Evolutionary conservation across 2,888 invertebrate species (phyloP), one percentile per base, ranked within the genome.

Genomic region (Limnephilus lunatus): DNA sequence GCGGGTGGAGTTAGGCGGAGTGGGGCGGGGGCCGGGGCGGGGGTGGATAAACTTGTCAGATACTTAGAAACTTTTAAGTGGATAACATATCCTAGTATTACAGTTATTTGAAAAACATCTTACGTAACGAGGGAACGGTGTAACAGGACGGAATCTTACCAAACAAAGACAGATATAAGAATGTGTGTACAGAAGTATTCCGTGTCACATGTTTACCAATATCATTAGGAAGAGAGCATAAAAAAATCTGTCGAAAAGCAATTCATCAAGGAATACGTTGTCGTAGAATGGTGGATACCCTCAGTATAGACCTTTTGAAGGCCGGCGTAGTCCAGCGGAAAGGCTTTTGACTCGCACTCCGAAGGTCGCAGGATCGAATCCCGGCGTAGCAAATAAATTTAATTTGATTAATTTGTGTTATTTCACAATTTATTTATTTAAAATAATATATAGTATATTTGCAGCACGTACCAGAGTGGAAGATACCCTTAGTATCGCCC

Each of bases 51-150:
- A 90, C 44, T 91, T 91, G 92, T 91, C 92, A 87, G 92, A 92
- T 91, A 92, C 92, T 91, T 89, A 68, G 85, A 90, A 92, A 92
- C 82, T 92, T 92, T 92, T 92, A 92, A 92, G 92, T 92, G 92
- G 92, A 92, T 91, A 92, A 92, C 91, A 91, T 91, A 92, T 91
- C 53, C 82, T 81, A 44, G 85, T 15, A 39, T 31, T 83, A 91
- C 81, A 92, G 92, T 91, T 83, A 89, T 85, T 88, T 31, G 89
- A 91, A 92, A 92, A 92, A 92, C 89, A 91, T 89, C 86, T 91
- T 86, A 86, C 86, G 86, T 86, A 86, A 86, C 86, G 86, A 86
- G 39, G 25, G 39, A 80, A 35, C 68, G 89, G 89, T 48, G 68
- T 14, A 3, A 19, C 39, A 35, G 30, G 89, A 39, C 2, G 68